Evolutionary conservation across 2,113 vertebrate species (phyloP).

Genomic region (Carassius auratus): DNA sequence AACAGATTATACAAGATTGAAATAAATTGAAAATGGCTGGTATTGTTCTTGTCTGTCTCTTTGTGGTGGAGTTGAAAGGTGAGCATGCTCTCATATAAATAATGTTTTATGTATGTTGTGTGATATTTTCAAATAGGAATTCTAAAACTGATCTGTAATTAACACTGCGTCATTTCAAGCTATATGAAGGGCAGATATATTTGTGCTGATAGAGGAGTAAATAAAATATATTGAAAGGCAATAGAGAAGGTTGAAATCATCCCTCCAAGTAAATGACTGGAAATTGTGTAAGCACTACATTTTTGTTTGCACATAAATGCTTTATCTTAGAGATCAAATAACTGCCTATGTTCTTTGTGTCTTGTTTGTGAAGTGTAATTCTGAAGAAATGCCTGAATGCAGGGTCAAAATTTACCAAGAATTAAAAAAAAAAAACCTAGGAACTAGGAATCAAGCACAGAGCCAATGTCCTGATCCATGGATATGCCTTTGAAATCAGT

Average conservation of each 20-base stretch:
- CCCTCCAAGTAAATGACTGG: conserved; percentile 27
- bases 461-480: neutral
- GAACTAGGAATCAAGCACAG: neutral
- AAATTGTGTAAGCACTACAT: conserved; percentile 37
- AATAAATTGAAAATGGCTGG: conserved; percentile 4
- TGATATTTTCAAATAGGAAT: neutral
- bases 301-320: neutral
- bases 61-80: conserved; percentile 13
- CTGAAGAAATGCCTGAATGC: conserved; percentile 46
- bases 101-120: neutral
- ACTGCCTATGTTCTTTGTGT: neutral
- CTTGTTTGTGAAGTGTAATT: conserved; percentile 24
- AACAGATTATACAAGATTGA: neutral
- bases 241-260: conserved; percentile 33
- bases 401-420: conserved; percentile 21
- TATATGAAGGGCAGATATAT: conserved; percentile 14
- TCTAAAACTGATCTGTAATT: neutral
- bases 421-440: too few relatives aligned
- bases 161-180: conserved; percentile 12
- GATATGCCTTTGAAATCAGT: neutral
- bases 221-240: neutral
- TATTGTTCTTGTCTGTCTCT: neutral
- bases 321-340: neutral
- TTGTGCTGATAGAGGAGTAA: neutral
- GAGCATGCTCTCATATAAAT: neutral